These are phyloP conservation scores for Glaucomys volans DNA, from an alignment of 2,113 vertebrate genomes.

Conservation along the genomic window DNA sequence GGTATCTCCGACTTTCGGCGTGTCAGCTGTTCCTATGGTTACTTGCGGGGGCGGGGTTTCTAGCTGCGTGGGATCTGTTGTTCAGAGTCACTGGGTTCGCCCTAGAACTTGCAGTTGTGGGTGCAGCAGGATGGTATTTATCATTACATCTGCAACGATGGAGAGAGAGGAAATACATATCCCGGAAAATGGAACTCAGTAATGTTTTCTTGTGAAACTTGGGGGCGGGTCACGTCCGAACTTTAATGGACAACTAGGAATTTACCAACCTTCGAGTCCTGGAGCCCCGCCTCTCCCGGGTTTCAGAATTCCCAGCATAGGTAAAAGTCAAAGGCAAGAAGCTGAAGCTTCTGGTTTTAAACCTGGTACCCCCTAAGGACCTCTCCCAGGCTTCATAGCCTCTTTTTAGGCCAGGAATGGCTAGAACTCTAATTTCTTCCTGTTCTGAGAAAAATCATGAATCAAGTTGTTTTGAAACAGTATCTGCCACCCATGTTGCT, in stretches of 20 bases:
- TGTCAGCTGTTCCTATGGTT: conserved; percentile 64
- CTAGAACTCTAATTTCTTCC: not conserved
- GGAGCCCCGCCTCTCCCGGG: not conserved
- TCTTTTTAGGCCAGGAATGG: not conserved
- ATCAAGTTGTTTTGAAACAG: not conserved
- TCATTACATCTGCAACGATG: not conserved
- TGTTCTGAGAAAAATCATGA: not conserved
- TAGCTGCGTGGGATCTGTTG: fast-evolving
- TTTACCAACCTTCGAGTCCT: not conserved
- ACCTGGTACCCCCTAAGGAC: not conserved
- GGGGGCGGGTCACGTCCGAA: not conserved
- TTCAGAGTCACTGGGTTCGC: not conserved
- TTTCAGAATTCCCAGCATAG: not conserved
- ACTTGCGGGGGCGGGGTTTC: conserved; percentile 55
- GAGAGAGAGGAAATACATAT: not conserved
- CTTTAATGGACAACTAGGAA: not conserved
- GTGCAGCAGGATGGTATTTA: not conserved
- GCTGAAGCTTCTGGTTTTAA: not conserved
- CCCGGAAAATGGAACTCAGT: not conserved
- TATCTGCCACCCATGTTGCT: not conserved
- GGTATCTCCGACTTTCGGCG: fast-evolving
- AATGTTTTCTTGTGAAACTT: not conserved
- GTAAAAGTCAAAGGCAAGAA: not conserved
- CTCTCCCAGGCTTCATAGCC: not conserved
- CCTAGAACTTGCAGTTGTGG: fast-evolving